Conservation (phyloP, 2,888 invertebrate genomes). For the Fissipunctia ypsillon region DNA sequence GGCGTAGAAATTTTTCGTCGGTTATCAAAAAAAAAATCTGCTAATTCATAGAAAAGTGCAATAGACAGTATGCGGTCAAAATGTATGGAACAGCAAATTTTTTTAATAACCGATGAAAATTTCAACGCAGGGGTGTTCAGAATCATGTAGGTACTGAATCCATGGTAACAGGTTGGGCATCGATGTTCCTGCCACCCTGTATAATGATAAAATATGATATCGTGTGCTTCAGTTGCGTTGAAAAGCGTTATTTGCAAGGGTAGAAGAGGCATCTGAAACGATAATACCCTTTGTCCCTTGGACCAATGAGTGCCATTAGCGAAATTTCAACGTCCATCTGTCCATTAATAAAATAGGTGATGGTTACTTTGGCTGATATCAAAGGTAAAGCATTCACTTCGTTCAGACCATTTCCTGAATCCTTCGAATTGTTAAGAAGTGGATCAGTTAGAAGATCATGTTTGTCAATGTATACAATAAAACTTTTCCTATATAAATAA, state of each 20-base stretch:
- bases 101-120: no score
- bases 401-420: not conserved
- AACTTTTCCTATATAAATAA: not conserved
- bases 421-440: not conserved
- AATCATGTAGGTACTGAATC: no score
- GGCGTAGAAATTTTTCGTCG: no score
- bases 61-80: no score
- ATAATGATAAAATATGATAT: no score
- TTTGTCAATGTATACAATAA: not conserved
- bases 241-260: not conserved
- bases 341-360: not conserved
- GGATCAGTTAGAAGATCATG: not conserved
- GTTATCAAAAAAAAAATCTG: no score
- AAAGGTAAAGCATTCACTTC: not conserved
- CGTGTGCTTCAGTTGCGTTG: not conserved
- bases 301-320: not conserved
- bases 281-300: conserved; percentile 8
- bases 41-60: no score
- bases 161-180: no score
- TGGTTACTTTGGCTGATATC: not conserved
- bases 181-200: no score
- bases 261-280: not conserved
- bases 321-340: not conserved
- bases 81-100: no score
- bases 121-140: no score